A percentile compares a stretch with the other conserved stretches of the same genome.
phyloP scores from a whole-genome alignment of 2,113 vertebrate genomes.

The Sinocyclocheilus maitianheensis region DNA sequence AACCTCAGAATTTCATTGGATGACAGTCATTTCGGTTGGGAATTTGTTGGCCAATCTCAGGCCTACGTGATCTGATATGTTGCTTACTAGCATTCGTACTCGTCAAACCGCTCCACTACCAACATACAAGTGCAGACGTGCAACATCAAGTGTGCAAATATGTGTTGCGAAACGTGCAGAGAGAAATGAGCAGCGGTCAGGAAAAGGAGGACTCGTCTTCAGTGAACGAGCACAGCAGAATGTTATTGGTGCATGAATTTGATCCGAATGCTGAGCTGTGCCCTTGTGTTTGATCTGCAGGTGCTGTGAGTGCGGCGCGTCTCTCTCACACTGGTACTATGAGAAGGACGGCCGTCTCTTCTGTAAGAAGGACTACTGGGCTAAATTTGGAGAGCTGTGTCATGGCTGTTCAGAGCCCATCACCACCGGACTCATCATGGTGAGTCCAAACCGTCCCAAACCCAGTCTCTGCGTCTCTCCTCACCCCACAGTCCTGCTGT shows the following conservation, averaged over 20 bases:
- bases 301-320: conserved; percentile 90
- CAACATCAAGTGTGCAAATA: background rate
- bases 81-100: background rate
- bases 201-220: too few relatives aligned
- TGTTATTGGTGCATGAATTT: background rate
- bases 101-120: background rate
- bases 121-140: background rate
- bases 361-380: conserved; percentile 98
- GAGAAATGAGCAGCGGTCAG: background rate
- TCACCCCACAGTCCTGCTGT: background rate
- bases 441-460: conserved; percentile 68
- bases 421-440: conserved; percentile 97
- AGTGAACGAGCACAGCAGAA: too few relatives aligned
- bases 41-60: background rate
- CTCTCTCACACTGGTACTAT: conserved; percentile 96
- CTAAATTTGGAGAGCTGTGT: conserved; percentile 90
- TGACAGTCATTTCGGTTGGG: background rate
- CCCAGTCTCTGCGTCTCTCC: conserved; percentile 24
- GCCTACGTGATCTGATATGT: background rate
- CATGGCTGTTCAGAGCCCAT: conserved; percentile 95
- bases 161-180: background rate
- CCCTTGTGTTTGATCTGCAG: conserved; percentile 65
- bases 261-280: background rate
- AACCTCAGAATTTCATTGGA: background rate
- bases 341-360: conserved; percentile 96